These are phyloP conservation scores for Polyploca ridens DNA, from an alignment of 2,888 invertebrate genomes.

Conservation along the genomic window DNA sequence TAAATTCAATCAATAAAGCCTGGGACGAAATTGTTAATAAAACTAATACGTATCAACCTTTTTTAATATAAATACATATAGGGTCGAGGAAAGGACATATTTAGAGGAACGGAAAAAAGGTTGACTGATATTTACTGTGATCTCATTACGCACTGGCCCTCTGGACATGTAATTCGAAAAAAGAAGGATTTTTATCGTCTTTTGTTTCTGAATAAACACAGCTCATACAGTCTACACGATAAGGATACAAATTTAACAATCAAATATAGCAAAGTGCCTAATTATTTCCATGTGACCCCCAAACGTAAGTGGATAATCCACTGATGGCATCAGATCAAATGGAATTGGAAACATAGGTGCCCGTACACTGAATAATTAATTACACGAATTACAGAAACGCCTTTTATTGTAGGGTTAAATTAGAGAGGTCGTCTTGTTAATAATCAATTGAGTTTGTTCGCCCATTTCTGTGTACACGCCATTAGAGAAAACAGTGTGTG, in stretches of 20 bases:
- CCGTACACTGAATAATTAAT: not conserved
- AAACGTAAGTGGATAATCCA: not conserved
- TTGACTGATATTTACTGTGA: too few species aligned
- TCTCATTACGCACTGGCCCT: too few species aligned
- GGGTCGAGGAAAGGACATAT: too few species aligned
- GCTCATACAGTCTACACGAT: too few species aligned
- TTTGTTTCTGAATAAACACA: too few species aligned
- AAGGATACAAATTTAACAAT: not conserved
- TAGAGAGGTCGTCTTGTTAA: constrained; percentile 5
- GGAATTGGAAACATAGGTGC: constrained; percentile 3
- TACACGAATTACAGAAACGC: not conserved
- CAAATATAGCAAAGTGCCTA: not conserved
- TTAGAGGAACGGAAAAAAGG: too few species aligned
- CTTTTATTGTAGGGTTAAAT: constrained; percentile 8
- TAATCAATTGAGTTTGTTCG: constrained; percentile 7
- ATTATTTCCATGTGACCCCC: not conserved
- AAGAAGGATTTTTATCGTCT: too few species aligned
- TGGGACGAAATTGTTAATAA: too few species aligned
- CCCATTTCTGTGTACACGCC: constrained; percentile 5
- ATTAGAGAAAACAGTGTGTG: not conserved
- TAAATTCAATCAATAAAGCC: too few species aligned
- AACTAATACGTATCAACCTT: too few species aligned
- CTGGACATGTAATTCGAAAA: too few species aligned
- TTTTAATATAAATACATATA: too few species aligned
- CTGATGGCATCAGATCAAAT: constrained; percentile 6